Evolutionary conservation across 2,888 invertebrate species (phyloP).

Genomic region (Andrena marginata): DNA sequence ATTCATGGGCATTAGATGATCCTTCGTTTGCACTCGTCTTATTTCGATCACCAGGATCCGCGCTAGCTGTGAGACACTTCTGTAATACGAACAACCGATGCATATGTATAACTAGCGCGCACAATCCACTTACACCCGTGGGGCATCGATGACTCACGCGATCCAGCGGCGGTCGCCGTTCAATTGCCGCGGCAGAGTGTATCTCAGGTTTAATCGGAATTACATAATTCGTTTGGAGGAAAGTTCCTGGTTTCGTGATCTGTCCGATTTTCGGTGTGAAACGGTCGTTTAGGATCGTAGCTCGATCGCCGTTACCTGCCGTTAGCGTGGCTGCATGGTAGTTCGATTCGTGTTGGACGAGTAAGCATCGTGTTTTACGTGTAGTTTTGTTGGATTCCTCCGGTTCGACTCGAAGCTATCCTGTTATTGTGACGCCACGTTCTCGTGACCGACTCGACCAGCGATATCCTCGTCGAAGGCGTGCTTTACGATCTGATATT

Average conservation of each 20-base stretch:
- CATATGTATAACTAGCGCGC: neutral
- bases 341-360: neutral
- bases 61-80: neutral
- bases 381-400: neutral
- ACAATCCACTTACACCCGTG: neutral
- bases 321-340: no score
- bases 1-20: neutral
- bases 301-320: no score
- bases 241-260: no score
- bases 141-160: neutral
- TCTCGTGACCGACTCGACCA: constrained; percentile 43
- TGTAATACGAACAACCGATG: neutral
- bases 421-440: constrained; percentile 7
- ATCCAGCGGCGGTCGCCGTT: neutral
- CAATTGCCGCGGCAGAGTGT: no score
- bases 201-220: no score
- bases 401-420: neutral
- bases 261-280: no score
- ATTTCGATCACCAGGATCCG: no score
- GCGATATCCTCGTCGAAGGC: constrained; percentile 31
- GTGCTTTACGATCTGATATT: constrained; percentile 61
- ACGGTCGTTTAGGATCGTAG: no score
- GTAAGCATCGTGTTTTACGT: neutral
- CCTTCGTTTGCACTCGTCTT: neutral
- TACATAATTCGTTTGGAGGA: no score